A percentile compares a stretch with the other conserved stretches of the same genome.
Evolutionary conservation across 2,888 invertebrate genomes (phyloP).

Genomic region (Mythimna albipuncta): DNA sequence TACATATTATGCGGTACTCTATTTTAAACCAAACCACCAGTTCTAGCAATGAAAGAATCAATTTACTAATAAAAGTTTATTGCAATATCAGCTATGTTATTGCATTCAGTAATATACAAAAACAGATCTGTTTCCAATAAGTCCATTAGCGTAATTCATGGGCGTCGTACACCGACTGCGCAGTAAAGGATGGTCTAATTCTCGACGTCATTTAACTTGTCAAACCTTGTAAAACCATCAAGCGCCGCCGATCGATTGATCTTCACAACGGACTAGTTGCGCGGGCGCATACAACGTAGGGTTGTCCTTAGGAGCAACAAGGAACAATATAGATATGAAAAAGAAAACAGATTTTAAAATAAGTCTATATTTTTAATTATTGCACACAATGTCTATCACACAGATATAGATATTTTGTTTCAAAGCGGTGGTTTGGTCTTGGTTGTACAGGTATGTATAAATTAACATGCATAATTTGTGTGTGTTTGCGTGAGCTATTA

Average conservation of each 20-base stretch:
- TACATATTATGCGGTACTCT: not conserved
- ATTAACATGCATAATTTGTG: too few relatives aligned
- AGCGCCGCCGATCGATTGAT: conserved; percentile 48
- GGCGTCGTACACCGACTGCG: conserved; percentile 6
- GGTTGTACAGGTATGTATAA: too few relatives aligned
- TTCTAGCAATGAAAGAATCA: not conserved
- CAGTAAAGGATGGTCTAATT: conserved; percentile 50
- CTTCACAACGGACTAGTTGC: conserved; percentile 35
- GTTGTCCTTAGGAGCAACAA: conserved; percentile 22
- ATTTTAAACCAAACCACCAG: not conserved
- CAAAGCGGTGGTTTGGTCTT: too few relatives aligned
- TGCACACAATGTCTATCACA: too few relatives aligned
- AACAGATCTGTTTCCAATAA: conserved; percentile 20
- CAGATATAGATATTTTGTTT: too few relatives aligned
- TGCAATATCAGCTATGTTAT: not conserved
- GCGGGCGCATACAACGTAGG: conserved; percentile 36
- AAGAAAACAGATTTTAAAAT: too few relatives aligned
- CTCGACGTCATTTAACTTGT: conserved; percentile 61
- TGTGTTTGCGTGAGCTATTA: too few relatives aligned
- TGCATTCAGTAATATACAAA: not conserved
- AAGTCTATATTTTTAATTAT: too few relatives aligned
- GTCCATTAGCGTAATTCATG: conserved; percentile 22
- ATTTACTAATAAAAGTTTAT: not conserved
- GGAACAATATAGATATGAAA: too few relatives aligned
- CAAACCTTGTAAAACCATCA: conserved; percentile 61